These are phyloP conservation scores for Microdon myrmicae DNA, from an alignment of 2,888 invertebrate genomes.

Conservation along the genomic window DNA sequence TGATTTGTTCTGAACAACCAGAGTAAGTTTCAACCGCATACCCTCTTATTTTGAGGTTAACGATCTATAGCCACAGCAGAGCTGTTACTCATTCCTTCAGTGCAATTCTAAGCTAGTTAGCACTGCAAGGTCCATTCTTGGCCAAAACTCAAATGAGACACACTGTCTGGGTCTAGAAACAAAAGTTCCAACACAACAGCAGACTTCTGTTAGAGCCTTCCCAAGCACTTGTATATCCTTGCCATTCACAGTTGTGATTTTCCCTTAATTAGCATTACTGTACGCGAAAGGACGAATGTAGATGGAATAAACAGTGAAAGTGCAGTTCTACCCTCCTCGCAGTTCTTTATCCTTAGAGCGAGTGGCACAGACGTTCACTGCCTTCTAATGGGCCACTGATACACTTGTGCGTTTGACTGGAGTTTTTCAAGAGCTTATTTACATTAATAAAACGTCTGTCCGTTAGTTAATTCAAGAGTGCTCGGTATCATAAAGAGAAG, in stretches of 20 bases:
- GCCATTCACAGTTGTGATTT: conserved; percentile 5
- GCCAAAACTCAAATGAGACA: too few relatives aligned
- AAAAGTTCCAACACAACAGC: too few relatives aligned
- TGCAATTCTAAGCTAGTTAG: too few relatives aligned
- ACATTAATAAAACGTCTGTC: conserved; percentile 29
- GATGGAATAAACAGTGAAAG: conserved; percentile 23
- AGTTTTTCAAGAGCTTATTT: conserved; percentile 30
- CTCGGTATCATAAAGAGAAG: conserved; percentile 14
- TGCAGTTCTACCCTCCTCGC: conserved; percentile 19
- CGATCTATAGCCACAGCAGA: too few relatives aligned
- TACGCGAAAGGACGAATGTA: not conserved
- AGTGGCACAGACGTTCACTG: conserved; percentile 11
- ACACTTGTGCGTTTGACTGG: conserved; percentile 19
- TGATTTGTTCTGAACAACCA: too few relatives aligned
- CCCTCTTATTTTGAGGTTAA: too few relatives aligned
- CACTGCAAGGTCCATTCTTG: too few relatives aligned
- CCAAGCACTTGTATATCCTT: not conserved
- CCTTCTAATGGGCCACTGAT: conserved; percentile 1
- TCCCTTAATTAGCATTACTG: conserved; percentile 33
- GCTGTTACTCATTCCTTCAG: too few relatives aligned
- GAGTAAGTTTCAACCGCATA: too few relatives aligned
- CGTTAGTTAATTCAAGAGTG: conserved; percentile 30
- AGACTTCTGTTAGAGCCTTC: not conserved
- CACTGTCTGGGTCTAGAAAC: too few relatives aligned
- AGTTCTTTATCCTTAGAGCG: not conserved